Evolutionary conservation across 2,797 vertebrate genomes (phyloP), one percentile per base, ranked within the genome.

Genomic region (Meda fulgida): DNA sequence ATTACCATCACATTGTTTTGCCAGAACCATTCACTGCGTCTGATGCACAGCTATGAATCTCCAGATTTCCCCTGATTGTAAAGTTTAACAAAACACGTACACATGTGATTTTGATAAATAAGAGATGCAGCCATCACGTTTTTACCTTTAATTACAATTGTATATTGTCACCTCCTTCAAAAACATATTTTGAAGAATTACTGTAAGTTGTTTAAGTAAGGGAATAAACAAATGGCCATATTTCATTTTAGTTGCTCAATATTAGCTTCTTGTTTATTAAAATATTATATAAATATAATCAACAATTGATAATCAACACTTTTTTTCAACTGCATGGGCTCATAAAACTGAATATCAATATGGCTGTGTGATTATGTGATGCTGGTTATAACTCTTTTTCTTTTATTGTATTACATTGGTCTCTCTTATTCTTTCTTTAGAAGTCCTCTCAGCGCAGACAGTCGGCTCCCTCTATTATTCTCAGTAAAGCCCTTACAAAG

Each of bases 401-500:
- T 79, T 58, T 79, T 77, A 3, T 76, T 48, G 48, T 51, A 26
- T 63, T 58, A 10, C 9, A 7, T n/a, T 55, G 19, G 10, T 55
- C 80, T 63, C 7, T 34, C 23, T 31, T 46, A 21, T 51, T 43
- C 69, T 60, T 66, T 34, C 78, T 80, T 29, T 83, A 53, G 76
- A 80, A 87, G 29, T 66, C 70, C 7, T 84, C 70, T 76, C 86
- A 84, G 31, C 70, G 86, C 46, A 69, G 86, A 58, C 82, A 76
- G 51, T 87, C 86, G 5, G 86, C 85, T 23, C 85, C 85, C 4
- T 86, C 85, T 58, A 10, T 86, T 69, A 86, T 78, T 70, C 72
- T 86, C 34, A 87, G 78, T 72, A 87, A 81, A 81, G 86, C 82
- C 6, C 63, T 87, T 63, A 60, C 71, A 69, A 87, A 82, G 86